Conservation (phyloP, 2,113 vertebrate species). For the Catharus minimus region DNA sequence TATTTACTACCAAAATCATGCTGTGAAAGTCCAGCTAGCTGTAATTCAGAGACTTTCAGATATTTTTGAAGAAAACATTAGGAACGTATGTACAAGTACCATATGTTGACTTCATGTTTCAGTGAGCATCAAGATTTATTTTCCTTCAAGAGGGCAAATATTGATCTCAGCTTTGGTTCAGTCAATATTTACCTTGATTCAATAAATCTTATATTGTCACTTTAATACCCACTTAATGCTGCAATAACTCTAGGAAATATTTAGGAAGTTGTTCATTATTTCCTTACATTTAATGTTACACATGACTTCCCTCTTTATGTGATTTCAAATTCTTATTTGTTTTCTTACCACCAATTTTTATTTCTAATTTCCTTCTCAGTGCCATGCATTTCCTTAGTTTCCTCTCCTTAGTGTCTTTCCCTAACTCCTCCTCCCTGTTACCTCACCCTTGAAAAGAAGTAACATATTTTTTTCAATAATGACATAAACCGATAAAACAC, state of each 20-base stretch:
- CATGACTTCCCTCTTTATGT: neutral
- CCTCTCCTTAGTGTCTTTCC: neutral
- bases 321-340: slow-evolving; percentile 25
- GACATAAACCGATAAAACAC: neutral
- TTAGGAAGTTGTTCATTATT: slow-evolving; percentile 62
- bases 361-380: neutral
- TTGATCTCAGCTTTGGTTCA: slow-evolving; percentile 60
- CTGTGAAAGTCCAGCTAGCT: neutral
- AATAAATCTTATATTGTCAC: slow-evolving; percentile 61
- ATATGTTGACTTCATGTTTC: slow-evolving; percentile 61
- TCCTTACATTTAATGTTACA: slow-evolving; percentile 44
- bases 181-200: slow-evolving; percentile 65
- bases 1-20: neutral
- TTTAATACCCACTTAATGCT: slow-evolving; percentile 56
- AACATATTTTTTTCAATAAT: neutral
- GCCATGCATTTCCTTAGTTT: neutral
- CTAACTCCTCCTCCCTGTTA: neutral
- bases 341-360: slow-evolving; percentile 1
- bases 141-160: slow-evolving; percentile 57
- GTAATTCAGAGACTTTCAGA: slow-evolving; percentile 9
- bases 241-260: slow-evolving; percentile 53
- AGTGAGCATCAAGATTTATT: slow-evolving; percentile 63
- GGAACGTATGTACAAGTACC: slow-evolving; percentile 16
- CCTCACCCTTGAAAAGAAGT: neutral
- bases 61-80: slow-evolving; percentile 47